A percentile compares a stretch with the other conserved stretches of the same genome.
Evolutionary conservation across 1,140 invertebrate species (phyloP).

Genomic region (Oreohelix idahoensis): DNA sequence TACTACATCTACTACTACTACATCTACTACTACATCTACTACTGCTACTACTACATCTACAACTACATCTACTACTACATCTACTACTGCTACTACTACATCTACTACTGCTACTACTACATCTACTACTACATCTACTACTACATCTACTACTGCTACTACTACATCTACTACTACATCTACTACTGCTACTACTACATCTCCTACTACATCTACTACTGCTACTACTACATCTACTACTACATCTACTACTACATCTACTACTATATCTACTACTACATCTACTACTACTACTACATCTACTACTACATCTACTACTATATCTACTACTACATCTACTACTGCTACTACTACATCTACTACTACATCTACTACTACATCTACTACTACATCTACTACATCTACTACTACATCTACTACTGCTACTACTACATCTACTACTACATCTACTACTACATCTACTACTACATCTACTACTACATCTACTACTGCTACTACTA

Average conservation of each 20-base stretch:
- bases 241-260: not conserved
- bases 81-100: too few species aligned
- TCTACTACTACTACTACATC: too few species aligned
- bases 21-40: slow-evolving; percentile 3
- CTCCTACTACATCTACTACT: too few species aligned
- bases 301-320: too few species aligned
- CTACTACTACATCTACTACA: not conserved
- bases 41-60: too few species aligned
- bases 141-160: not conserved
- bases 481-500: not conserved
- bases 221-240: not conserved
- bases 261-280: too few species aligned
- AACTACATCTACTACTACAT: too few species aligned
- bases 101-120: too few species aligned
- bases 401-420: slow-evolving; percentile 8
- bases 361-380: not conserved
- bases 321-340: too few species aligned
- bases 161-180: not conserved
- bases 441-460: not conserved
- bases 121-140: too few species aligned
- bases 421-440: slow-evolving; percentile 4
- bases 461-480: not conserved
- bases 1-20: not conserved
- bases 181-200: too few species aligned
- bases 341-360: not conserved